Conservation (phyloP, 2,113 vertebrate genomes). For the Malurus alboscapulatus region DNA sequence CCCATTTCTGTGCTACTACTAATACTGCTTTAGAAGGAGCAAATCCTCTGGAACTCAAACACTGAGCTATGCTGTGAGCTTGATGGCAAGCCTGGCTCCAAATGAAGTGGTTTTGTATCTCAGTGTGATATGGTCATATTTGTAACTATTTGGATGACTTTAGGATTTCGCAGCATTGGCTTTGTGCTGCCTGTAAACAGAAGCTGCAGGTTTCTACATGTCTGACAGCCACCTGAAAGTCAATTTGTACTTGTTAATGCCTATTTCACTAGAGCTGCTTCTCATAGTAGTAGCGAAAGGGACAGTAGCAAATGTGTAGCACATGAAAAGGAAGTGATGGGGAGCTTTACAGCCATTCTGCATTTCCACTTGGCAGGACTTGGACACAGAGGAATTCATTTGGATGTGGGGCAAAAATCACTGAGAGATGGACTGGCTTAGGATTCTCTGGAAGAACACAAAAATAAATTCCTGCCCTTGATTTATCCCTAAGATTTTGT, state of each 20-base stretch:
- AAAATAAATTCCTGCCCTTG: background rate
- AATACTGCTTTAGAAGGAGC: background rate
- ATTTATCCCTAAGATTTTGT: background rate
- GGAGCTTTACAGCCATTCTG: background rate
- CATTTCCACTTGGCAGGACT: background rate
- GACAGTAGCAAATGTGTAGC: background rate
- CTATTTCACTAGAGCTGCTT: background rate
- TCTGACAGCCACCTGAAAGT: background rate
- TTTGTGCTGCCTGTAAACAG: background rate
- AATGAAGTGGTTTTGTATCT: background rate
- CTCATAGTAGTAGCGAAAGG: background rate
- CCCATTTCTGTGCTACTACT: background rate
- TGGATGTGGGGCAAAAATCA: background rate
- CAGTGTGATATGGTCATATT: background rate
- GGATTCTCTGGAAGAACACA: background rate
- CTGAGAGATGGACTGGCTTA: background rate
- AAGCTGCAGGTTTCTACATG: background rate
- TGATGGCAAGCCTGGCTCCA: background rate
- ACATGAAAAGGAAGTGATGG: background rate
- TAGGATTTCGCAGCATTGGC: background rate
- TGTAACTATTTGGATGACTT: background rate
- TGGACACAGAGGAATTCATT: background rate
- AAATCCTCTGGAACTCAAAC: background rate
- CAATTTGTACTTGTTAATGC: background rate
- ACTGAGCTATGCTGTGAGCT: background rate